Percentiles rank a stretch among this genome's conserved stretches.
These are phyloP conservation scores for Medauroidea extradentata DNA, from an alignment of 1,140 invertebrate genomes.

Conservation along the genomic window DNA sequence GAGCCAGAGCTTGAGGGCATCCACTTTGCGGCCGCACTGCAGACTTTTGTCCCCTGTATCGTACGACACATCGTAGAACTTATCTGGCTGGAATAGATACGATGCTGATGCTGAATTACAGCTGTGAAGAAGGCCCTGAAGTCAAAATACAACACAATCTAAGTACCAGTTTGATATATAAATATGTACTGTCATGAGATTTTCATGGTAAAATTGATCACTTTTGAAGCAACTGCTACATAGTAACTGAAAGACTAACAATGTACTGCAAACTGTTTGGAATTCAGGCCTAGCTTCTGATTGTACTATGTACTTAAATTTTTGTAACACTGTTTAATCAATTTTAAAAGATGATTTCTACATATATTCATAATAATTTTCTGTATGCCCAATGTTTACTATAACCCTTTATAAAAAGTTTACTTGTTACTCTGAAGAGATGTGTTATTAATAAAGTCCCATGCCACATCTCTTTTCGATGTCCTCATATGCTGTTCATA, in stretches of 20 bases:
- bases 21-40: conserved; percentile 90
- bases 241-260: no score
- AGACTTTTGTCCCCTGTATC: conserved; percentile 92
- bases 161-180: not conserved
- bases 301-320: not conserved
- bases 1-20: conserved; percentile 90
- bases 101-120: conserved; percentile 73
- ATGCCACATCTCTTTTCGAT: no score
- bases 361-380: no score
- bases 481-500: no score
- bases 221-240: no score
- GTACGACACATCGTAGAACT: conserved; percentile 85
- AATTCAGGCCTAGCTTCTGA: not conserved
- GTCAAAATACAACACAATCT: not conserved
- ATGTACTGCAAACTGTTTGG: no score
- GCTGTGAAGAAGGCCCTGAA: conserved; percentile 56
- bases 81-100: conserved; percentile 90
- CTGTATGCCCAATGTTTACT: no score
- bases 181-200: no score
- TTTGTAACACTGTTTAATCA: not conserved
- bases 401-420: no score
- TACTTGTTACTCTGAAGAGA: no score
- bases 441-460: no score
- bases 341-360: not conserved
- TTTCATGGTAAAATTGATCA: not conserved